Evolutionary conservation across 2,113 vertebrate genomes (phyloP).

Genomic region (Onychostoma macrolepis): DNA sequence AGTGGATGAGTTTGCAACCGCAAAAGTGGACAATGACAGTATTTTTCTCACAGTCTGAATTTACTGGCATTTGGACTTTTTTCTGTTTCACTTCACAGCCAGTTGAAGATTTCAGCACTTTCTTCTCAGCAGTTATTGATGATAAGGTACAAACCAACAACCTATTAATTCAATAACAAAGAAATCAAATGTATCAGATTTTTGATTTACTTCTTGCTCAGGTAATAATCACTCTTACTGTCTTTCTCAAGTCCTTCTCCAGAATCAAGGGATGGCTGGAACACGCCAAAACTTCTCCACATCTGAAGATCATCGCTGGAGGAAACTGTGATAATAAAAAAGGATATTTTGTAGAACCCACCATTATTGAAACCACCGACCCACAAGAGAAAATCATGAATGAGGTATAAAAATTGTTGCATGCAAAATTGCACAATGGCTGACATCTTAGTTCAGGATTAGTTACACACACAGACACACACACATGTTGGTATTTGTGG

Average conservation of each 20-base stretch:
- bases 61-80: not conserved
- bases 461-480: too few relatives aligned
- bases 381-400: constrained; percentile 89
- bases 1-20: constrained; percentile 63
- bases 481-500: too few relatives aligned
- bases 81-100: constrained; percentile 75
- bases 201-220: not conserved
- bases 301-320: constrained; percentile 85
- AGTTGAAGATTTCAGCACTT: constrained; percentile 84
- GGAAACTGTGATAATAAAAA: constrained; percentile 81
- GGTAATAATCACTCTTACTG: not conserved
- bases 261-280: constrained; percentile 86
- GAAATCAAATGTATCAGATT: not conserved
- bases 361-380: constrained; percentile 87
- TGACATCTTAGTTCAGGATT: too few relatives aligned
- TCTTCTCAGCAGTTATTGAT: constrained; percentile 94
- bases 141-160: constrained; percentile 80
- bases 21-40: too few relatives aligned
- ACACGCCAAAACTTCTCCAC: constrained; percentile 79
- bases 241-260: constrained; percentile 79
- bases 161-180: not conserved
- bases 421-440: not conserved
- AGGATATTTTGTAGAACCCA: constrained; percentile 90
- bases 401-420: constrained; percentile 74
- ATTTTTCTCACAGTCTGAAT: too few relatives aligned